Evolutionary conservation across 2,113 vertebrate species (phyloP), one percentile per base, ranked within the genome.

Genomic region (Emydura subglobosa): DNA sequence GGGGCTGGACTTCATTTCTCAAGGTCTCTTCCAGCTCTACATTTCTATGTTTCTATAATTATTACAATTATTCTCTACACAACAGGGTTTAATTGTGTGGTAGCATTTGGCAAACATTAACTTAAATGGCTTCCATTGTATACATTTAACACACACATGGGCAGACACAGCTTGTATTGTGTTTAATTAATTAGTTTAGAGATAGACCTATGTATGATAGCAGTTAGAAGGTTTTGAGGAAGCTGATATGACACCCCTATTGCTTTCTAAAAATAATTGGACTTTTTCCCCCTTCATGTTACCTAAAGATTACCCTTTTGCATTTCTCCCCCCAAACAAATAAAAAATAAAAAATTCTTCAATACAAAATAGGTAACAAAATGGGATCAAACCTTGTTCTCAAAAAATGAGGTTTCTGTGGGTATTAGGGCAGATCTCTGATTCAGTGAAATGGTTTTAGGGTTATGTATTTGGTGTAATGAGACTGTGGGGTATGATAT

Each of bases 401-500:
- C 21, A 13, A 42, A 50, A 88, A 8, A 47, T 42, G 12, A 55
- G 34, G 4, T 1, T 0, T 5, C 68, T 27, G 47, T 7, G 47
- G 14, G 6, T 53, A 53, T 53, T 53, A 79, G 6, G 1, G 31
- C 79, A 42, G 11, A n/a, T 5, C 14, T 42, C 2, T 10, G 7
- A 82, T 31, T 27, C 16, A 42, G n/a, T 19, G n/a, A 78, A 4
- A 4, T 3, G 51, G 0, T 10, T 86, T 10, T 17, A 42, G 31
- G 2, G 9, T 72, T 84, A 61, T 92, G 10, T 44, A 4, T 47
- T 81, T 90, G 47, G 17, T 82, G 10, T 49, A 61, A 79, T 2
- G 49, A 24, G 24, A 50, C 25, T 47, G 29, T 3, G 49, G 54
- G 24, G 0, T 1, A 2, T 50, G 13, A 29, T 6, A 11, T 47